A percentile compares a stretch with the other conserved stretches of the same genome.
Evolutionary conservation across 2,888 invertebrate species (phyloP).

Genomic region (Noctua janthina): DNA sequence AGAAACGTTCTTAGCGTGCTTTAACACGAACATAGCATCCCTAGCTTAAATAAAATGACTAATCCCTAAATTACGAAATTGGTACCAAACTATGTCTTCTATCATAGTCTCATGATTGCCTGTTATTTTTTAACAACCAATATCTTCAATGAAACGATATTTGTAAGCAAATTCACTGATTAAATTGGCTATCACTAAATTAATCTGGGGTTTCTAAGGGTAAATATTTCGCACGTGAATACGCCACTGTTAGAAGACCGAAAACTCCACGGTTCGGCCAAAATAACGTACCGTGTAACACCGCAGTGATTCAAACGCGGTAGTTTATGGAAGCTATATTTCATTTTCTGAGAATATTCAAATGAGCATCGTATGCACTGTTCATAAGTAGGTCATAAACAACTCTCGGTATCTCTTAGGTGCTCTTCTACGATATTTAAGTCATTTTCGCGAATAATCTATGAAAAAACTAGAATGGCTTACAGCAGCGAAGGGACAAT

Average conservation of each 20-base stretch:
- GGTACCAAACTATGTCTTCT: not conserved
- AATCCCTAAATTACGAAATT: not conserved
- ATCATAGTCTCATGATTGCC: not conserved
- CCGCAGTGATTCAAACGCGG: slow-evolving; percentile 11
- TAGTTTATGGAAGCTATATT: slow-evolving; percentile 19
- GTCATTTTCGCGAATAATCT: not conserved
- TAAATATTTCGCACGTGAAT: slow-evolving; percentile 6
- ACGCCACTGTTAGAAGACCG: not conserved
- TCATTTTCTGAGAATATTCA: slow-evolving; percentile 53
- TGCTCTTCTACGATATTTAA: slow-evolving; percentile 1
- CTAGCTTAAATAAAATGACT: not conserved
- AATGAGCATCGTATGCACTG: slow-evolving; percentile 21
- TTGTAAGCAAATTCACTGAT: not conserved
- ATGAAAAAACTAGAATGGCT: not conserved
- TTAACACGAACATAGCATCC: not conserved
- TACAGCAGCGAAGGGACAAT: too few relatives aligned
- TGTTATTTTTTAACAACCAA: not conserved
- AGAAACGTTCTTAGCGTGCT: not conserved
- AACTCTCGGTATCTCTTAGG: not conserved
- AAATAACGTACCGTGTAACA: slow-evolving; percentile 10
- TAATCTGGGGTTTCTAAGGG: not conserved
- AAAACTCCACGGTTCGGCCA: not conserved
- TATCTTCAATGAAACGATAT: not conserved
- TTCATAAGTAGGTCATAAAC: slow-evolving; percentile 32
- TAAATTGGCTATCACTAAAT: not conserved